Conservation (phyloP, 2,797 vertebrate genomes). For the Phyllotis vaccarum region DNA sequence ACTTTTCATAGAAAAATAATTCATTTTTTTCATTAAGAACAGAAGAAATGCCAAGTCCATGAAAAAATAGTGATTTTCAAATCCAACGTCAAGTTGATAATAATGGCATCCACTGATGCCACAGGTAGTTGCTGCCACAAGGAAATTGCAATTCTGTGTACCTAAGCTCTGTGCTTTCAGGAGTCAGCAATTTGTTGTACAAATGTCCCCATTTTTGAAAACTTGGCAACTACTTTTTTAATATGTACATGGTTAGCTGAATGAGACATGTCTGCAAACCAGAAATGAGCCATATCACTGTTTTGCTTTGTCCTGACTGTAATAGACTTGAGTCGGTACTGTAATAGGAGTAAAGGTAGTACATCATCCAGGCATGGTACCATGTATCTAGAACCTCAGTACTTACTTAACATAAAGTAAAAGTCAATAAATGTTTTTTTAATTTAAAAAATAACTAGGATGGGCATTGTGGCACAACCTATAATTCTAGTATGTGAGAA, state of each 20-base stretch:
- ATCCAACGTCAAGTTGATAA: constrained; percentile 33
- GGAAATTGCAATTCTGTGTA: background rate
- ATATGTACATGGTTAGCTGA: background rate
- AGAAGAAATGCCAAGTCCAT: constrained; percentile 7
- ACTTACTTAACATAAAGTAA: background rate
- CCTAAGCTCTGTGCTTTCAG: background rate
- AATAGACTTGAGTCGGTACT: constrained; percentile 21
- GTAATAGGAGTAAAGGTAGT: background rate
- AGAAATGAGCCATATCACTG: background rate
- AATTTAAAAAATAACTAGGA: background rate
- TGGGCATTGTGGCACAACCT: background rate
- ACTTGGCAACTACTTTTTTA: constrained; percentile 49
- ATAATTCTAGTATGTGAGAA: background rate
- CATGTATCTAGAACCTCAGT: background rate
- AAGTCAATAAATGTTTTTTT: background rate
- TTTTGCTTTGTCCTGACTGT: background rate
- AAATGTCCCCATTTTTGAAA: constrained; percentile 48
- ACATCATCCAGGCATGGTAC: background rate
- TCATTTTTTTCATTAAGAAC: constrained; percentile 19
- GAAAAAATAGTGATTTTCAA: constrained; percentile 42
- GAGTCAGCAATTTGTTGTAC: constrained; percentile 34
- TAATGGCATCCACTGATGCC: constrained; percentile 13
- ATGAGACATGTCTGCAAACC: background rate
- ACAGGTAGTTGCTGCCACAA: background rate
- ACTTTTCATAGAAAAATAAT: constrained; percentile 49